Conservation (phyloP, 2,888 invertebrate genomes). For the Cheilosia vulpina region DNA sequence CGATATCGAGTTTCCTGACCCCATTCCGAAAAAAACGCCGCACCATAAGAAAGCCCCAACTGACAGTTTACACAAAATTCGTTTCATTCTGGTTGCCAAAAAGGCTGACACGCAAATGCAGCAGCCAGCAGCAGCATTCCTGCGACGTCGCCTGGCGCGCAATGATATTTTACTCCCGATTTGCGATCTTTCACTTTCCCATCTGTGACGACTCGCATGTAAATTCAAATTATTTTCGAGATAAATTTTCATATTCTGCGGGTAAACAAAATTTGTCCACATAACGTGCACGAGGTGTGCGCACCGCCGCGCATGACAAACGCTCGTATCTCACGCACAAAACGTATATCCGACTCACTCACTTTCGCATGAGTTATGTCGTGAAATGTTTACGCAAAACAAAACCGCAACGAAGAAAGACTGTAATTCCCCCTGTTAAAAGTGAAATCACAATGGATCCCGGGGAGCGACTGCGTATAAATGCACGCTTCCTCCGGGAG, state of each 20-base stretch:
- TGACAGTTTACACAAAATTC: conserved; percentile 48
- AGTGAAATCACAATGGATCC: conserved; percentile 58
- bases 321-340: conserved; percentile 67
- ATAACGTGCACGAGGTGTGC: conserved; percentile 27
- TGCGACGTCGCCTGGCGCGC: not conserved
- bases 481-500: conserved; percentile 37
- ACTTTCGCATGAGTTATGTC: conserved; percentile 51
- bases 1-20: conserved; percentile 62
- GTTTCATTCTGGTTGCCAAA: conserved; percentile 19
- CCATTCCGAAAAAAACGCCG: conserved; percentile 29
- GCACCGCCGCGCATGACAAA: conserved; percentile 47
- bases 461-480: not conserved
- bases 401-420: conserved; percentile 16
- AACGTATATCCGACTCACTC: conserved; percentile 49
- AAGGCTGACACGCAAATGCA: conserved; percentile 50
- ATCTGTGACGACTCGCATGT: conserved; percentile 46
- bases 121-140: conserved; percentile 18
- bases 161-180: conserved; percentile 30
- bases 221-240: conserved; percentile 54
- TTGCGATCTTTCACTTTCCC: conserved; percentile 61
- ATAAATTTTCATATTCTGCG: conserved; percentile 65
- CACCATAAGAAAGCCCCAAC: not conserved
- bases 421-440: conserved; percentile 53
- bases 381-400: conserved; percentile 54
- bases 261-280: conserved; percentile 46